Evolutionary conservation across 2,797 vertebrate genomes (phyloP).

Genomic region (Chaenodraco wilsoni): DNA sequence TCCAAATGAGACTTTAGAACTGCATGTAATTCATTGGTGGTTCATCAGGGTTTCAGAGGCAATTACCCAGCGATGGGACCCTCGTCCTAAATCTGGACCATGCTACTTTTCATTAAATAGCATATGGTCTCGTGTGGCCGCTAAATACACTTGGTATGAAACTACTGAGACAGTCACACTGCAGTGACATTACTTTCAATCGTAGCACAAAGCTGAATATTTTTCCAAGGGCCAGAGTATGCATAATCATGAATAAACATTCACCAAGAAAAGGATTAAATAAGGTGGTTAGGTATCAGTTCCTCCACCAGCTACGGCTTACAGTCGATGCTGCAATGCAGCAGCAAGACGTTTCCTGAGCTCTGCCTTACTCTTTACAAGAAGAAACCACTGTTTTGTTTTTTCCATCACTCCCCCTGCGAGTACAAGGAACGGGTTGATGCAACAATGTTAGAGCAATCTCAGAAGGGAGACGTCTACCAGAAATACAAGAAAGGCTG

Average conservation of each 20-base stretch:
- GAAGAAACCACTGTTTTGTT: constrained; percentile 8
- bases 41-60: constrained; percentile 67
- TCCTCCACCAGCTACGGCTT: constrained; percentile 8
- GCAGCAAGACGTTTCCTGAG: constrained; percentile 15
- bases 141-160: constrained; percentile 55
- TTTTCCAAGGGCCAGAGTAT: not conserved
- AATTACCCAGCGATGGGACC: constrained; percentile 66
- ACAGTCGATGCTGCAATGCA: constrained; percentile 18
- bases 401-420: not conserved
- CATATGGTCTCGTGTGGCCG: constrained; percentile 61
- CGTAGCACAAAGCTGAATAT: not conserved
- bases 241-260: constrained; percentile 2
- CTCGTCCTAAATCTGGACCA: constrained; percentile 67
- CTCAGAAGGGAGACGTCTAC: not conserved
- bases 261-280: constrained; percentile 8
- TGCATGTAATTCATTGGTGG: constrained; percentile 58
- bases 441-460: not conserved
- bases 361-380: constrained; percentile 3
- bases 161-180: constrained; percentile 35
- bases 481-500: not conserved
- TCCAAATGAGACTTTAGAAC: constrained; percentile 62
- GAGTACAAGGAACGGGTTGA: not conserved
- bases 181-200: constrained; percentile 21
- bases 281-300: not conserved
- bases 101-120: constrained; percentile 73